Evolutionary conservation across 2,113 vertebrate genomes (phyloP), one percentile per base, ranked within the genome.

Genomic region (Pomatorhinus ruficollis): DNA sequence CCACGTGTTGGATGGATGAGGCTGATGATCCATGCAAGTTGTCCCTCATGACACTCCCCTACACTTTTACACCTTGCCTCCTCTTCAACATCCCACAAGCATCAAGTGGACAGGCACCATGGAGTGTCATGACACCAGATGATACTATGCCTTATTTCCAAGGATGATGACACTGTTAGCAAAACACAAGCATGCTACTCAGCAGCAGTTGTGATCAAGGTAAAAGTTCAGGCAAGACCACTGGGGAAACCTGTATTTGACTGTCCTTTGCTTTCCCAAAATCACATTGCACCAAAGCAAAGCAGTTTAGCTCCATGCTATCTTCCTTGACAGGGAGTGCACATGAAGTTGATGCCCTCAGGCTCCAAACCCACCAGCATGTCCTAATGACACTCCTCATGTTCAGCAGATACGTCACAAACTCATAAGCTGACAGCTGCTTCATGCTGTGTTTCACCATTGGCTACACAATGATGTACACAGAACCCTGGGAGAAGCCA

Each of bases 381-480:
- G n/a, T 98, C 97, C 63, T 98, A 98, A 92, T 98, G 98, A 84
- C 96, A 95, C 84, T 98, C 98, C 23, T 90, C 90, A 94, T 98
- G 93, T 98, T 99, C 61, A 98, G 95, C 0, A 96, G 98, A 89
- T 98, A 98, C 31, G 94, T 96, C 78, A 98, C 95, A 5, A 98
- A 95, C 89, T 98, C 98, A 3, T 98, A 98, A n/a, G 98, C 98
- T 11, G 98, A 95, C 33, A 98, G 97, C 69, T 98, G 97, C 95
- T 97, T 97, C 97, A 98, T 98, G 96, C 97, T 98, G 89, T 98
- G 98, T 50, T 98, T 98, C 74, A 98, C 97, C 98, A 99, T 98
- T 83, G 98, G 97, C 56, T 98, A 98, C 85, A 98, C 98, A 87
- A 98, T 98, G 92, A 98, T 93, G 9, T 98, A 98, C 3, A 97